Base-by-base conservation (phyloP, 2,113 vertebrate genomes). In the Actinemys pallida region DNA sequence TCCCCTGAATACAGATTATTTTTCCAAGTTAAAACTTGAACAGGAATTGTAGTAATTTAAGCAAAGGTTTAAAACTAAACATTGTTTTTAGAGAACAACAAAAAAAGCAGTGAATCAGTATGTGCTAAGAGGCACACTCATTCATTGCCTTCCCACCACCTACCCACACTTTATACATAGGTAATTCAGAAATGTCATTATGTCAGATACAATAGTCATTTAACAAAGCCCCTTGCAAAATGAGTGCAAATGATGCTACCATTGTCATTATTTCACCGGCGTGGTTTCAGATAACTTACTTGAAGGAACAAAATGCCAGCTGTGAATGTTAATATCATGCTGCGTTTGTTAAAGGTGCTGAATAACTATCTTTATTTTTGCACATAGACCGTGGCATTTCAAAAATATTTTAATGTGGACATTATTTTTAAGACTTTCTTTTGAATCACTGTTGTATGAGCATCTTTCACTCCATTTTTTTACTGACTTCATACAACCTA, bases 131-230 rank as follows among this genome's bases (percentile, higher is more conserved):
- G 42, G 88, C 27, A 62, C 57, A 62, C 57, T 62, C 57, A 45
- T 10, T 92, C 54, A 16, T 90, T 69, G 39, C 93, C 83, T 94
- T 93, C 83, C 90, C 69, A 97, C 94, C 90, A 49, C 47, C 89
- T 78, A 92, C 83, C 79, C 91, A 96, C 90, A 16, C 3, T 80
- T 84, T 96, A 87, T 86, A 89, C 69, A 72, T 2, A 10, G 95
- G 88, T 93, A 94, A 87, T 80, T 56, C 16, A 92, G 81, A 95
- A 96, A 94, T 90, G 54, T 78, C 65, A n/a, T 81, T 90, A 54
- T 6, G 78, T 19, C 52, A 92, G 90, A 93, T 72, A 39, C 10
- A 25, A 89, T 29, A 92, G 91, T 72, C n/a, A 49, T 69, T 62
- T 92, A 52, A 84, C 35, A 92, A 93, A 94, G 11, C 1, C 2